Base-by-base conservation (phyloP, 2,797 vertebrate genomes). In the Melanotaenia maccullochi region DNA sequence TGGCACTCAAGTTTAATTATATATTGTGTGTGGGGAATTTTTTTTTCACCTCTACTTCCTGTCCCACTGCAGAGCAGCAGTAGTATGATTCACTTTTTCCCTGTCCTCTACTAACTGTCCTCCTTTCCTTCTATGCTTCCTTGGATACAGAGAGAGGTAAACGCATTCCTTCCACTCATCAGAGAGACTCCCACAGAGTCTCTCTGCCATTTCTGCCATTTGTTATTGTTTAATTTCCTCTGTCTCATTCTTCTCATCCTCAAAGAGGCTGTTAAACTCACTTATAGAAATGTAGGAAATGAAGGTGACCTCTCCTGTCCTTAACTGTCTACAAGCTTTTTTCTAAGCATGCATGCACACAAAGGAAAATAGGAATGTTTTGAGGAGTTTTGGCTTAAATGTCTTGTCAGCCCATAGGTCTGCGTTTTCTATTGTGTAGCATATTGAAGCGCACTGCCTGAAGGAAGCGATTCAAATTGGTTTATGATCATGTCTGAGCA, bases 121-220 rank as follows among this genome's bases (percentile, higher is more conserved):
- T 78, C 63, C 69, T 86, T 85, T 87, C 78, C 67, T 82, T 75
- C 78, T 68, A 79, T 70, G 89, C 93, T 84, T 86, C 78, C 86
- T 71, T 71, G 93, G 93, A 92, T 68, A 35, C 92, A 94, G 92
- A 92, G 93, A 94, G 88, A 93, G 93, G 92, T 93, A 93, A 92
- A 90, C 74, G n/a, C 78, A 75, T 85, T 87, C 82, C 69, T 70
- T 66, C 22, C 30, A 55, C 79, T 55, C 28, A 72, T 73, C 52
- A 58, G 4, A 30, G 30, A 30, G 30, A 30, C 30, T 66, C 70
- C 67, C 33, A 9, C 68, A 51, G 25, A 47, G 51, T 80, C 75
- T 63, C 67, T 75, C 60, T 57, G 60, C 75, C 71, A 60, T 83
- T 57, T 59, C 55, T 16, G 62, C 75, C 71, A 60, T 83, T 57